These are phyloP conservation scores for Papilio helenus DNA, from an alignment of 1,140 invertebrate species.

Conservation along the genomic window DNA sequence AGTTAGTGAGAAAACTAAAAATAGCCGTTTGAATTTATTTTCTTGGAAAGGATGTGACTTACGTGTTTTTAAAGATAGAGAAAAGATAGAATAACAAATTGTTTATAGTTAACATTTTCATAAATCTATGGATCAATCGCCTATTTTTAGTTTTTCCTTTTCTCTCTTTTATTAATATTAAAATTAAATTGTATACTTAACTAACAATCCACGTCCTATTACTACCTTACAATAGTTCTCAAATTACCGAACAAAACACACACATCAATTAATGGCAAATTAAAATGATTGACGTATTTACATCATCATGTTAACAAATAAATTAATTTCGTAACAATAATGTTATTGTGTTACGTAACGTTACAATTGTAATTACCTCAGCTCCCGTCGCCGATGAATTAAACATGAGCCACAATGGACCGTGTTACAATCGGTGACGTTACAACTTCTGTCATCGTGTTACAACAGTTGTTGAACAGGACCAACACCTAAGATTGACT, in stretches of 20 bases:
- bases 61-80: not conserved
- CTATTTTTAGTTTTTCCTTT: too few relatives aligned
- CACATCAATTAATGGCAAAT: too few relatives aligned
- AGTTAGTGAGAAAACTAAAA: not conserved
- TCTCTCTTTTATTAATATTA: too few relatives aligned
- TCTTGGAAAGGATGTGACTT: not conserved
- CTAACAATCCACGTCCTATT: too few relatives aligned
- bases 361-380: constrained; percentile 17
- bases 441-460: not conserved
- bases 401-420: not conserved
- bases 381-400: constrained; percentile 18
- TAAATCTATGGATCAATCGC: too few relatives aligned
- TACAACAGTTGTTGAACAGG: not conserved
- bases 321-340: constrained; percentile 5
- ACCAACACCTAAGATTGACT: too few relatives aligned
- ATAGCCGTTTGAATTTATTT: not conserved
- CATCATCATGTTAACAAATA: constrained; percentile 2
- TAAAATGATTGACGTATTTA: not conserved
- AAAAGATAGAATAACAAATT: not conserved
- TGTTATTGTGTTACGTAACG: constrained; percentile 5
- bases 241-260: too few relatives aligned
- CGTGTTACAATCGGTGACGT: constrained; percentile 16
- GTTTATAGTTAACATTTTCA: not conserved
- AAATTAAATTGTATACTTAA: too few relatives aligned
- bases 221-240: too few relatives aligned